Conservation (phyloP, 2,888 invertebrate genomes). For the Dolichomitus sp. region DNA sequence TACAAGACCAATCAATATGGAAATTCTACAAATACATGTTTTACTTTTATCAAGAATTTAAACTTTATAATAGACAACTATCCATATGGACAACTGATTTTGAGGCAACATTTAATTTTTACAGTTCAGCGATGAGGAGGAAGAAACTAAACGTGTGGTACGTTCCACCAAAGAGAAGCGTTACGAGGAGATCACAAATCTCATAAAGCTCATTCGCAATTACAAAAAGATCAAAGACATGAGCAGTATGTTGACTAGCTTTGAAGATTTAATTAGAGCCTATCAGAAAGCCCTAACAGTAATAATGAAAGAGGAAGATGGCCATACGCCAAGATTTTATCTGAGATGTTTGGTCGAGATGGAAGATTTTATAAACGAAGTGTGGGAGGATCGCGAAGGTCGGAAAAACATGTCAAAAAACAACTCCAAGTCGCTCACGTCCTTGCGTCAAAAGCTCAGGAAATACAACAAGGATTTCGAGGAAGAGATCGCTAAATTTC, state of each 20-base stretch:
- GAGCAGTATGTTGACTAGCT: slow-evolving; percentile 97
- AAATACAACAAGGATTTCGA: slow-evolving; percentile 98
- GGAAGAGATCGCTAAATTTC: slow-evolving; percentile 94
- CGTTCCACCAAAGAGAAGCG: slow-evolving; percentile 99
- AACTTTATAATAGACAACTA: background rate
- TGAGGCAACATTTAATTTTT: slow-evolving; percentile 9
- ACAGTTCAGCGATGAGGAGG: slow-evolving; percentile 97
- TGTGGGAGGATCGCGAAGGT: slow-evolving; percentile 97
- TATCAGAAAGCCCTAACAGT: slow-evolving; percentile 97
- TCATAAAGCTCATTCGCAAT: slow-evolving; percentile 97
- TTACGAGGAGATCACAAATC: slow-evolving; percentile 97
- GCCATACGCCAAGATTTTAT: slow-evolving; percentile 97
- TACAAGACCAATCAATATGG: too few species aligned
- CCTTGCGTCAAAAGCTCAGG: slow-evolving; percentile 97
- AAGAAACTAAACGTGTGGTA: slow-evolving; percentile 98
- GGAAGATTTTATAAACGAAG: slow-evolving; percentile 96
- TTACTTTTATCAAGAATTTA: too few species aligned
- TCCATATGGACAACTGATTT: background rate
- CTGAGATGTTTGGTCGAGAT: slow-evolving; percentile 94
- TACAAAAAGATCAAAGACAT: slow-evolving; percentile 99
- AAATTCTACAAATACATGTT: too few species aligned
- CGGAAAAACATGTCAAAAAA: slow-evolving; percentile 95
- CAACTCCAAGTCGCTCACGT: slow-evolving; percentile 97
- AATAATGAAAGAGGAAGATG: slow-evolving; percentile 96
- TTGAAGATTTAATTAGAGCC: slow-evolving; percentile 96